phyloP scores from a whole-genome alignment of 1,140 invertebrate species.

The Medauroidea extradentata region DNA sequence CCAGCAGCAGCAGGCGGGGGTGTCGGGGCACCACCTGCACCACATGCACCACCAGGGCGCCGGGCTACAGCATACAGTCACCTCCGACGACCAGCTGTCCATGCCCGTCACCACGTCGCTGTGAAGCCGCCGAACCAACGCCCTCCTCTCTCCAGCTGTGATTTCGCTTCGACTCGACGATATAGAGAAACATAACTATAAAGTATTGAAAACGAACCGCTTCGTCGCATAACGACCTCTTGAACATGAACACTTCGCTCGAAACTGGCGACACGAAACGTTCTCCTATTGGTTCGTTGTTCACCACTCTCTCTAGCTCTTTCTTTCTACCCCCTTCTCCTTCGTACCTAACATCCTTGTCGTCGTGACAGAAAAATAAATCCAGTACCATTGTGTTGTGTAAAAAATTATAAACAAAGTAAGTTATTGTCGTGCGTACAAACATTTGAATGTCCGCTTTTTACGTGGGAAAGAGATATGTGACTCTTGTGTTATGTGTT shows the following conservation, averaged over 20 bases:
- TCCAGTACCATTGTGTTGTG: no score
- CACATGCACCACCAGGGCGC: not conserved
- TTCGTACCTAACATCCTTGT: no score
- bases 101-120: constrained; percentile 23
- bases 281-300: constrained; percentile 11
- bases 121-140: not conserved
- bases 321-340: no score
- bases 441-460: no score
- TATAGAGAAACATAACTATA: not conserved
- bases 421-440: no score
- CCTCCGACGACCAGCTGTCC: constrained; percentile 13
- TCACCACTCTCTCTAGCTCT: constrained; percentile 1
- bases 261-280: not conserved
- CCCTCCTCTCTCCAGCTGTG: constrained; percentile 7
- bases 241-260: not conserved
- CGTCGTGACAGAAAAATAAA: no score
- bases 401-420: no score
- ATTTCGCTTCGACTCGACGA: constrained; percentile 5
- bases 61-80: constrained; percentile 14
- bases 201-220: not conserved
- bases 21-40: constrained; percentile 20
- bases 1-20: no score
- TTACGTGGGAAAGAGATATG: no score
- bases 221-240: not conserved
- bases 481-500: no score